Conservation (phyloP, 2,113 vertebrate species). For the Sciurus niger region DNA sequence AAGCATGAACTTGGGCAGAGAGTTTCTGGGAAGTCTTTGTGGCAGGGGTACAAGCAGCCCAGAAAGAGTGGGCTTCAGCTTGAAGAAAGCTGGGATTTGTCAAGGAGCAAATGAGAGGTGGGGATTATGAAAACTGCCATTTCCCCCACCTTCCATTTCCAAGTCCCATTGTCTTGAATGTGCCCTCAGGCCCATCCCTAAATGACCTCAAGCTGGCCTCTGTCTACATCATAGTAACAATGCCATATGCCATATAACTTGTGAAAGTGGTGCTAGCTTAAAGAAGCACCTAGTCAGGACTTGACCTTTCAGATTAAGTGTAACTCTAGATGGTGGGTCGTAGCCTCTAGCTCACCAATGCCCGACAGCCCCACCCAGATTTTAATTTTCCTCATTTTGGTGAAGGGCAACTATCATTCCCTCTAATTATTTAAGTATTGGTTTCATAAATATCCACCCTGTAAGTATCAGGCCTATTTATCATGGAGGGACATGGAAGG, state of each 20-base stretch:
- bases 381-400: not conserved
- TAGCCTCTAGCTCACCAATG: not conserved
- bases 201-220: not conserved
- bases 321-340: not conserved
- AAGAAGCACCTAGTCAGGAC: not conserved
- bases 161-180: not conserved
- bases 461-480: not conserved
- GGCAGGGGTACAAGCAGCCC: not conserved
- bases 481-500: not conserved
- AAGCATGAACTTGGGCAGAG: not conserved
- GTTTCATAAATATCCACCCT: not conserved
- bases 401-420: not conserved
- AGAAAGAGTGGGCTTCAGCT: not conserved
- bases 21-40: not conserved
- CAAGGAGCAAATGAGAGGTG: not conserved
- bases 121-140: not conserved
- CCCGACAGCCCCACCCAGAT: not conserved
- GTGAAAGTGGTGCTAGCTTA: not conserved
- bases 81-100: not conserved
- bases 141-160: not conserved
- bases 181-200: not conserved
- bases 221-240: not conserved
- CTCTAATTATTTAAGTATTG: not conserved
- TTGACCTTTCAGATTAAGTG: not conserved
- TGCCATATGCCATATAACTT: too few relatives aligned